Evolutionary conservation across 2,888 invertebrate genomes (phyloP), one percentile per base, ranked within the genome.

Genomic region (Platycheirus rosarum): DNA sequence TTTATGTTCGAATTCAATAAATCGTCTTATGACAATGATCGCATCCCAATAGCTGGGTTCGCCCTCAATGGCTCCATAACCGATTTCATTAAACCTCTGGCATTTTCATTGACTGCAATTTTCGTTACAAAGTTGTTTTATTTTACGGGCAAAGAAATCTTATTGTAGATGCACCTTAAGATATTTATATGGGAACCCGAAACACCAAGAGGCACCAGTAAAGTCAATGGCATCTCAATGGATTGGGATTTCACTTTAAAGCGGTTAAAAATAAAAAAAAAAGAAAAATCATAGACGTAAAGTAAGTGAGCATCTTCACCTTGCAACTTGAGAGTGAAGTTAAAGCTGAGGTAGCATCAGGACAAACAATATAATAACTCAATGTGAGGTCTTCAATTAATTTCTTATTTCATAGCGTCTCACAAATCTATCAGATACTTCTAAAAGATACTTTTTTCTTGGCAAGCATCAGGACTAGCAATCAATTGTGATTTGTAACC

Each of bases 161-260:
- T 48, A 60, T 35, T 51, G 32, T 63, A 42, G 35, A 40, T 37
- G 46, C 46, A 57, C 37, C 8, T 5, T 8, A 32, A 32, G 16
- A 8, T 44, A 26, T 26, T 48, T 35, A 46, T 63, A 57, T 77
- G 70, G 51, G 49, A 77, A 70, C 49, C 29, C 29, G 14, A 35
- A 37, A 37, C 48, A 40, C 26, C 16, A 40, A 55, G 29, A 40
- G 6, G 14, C 23, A 8, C 0, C n/a, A 48, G 40, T 49, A 77
- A 60, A 71, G 77, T 77, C 77, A 77, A 77, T 77, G 77, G 77
- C 77, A 77, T 70, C 63, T 77, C 77, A 71, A 49, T 60, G 65
- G 35, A 65, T 71, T 76, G 55, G 63, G 76, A 76, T 76, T 77
- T 77, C 77, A 77, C 77, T 77, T 77, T 77, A 49, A n/a, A 40